Evolutionary conservation across 2,797 vertebrate species (phyloP).

Genomic region (Jordanella pulchra): DNA sequence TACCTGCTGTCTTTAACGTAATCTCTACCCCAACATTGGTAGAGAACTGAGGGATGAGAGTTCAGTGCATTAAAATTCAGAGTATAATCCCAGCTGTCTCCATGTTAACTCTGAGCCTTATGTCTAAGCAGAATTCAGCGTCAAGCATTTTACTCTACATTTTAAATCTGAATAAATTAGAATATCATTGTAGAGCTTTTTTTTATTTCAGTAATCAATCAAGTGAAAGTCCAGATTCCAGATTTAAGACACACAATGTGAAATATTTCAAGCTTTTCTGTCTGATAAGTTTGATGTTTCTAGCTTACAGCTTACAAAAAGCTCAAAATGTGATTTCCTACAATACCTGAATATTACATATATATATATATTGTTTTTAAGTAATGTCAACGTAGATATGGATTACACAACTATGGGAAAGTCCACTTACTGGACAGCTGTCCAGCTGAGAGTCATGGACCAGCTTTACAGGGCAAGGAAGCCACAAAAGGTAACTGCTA

Average conservation of each 20-base stretch:
- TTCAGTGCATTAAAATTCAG: slow-evolving; percentile 51
- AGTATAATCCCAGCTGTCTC: slow-evolving; percentile 35
- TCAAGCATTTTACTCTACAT: slow-evolving; percentile 45
- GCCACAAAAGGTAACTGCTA: neutral
- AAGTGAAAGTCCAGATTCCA: neutral
- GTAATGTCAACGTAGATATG: too few species aligned
- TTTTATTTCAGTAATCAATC: neutral
- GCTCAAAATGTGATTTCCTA: neutral
- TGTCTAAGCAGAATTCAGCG: slow-evolving; percentile 33
- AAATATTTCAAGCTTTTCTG: neutral
- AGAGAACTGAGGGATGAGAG: slow-evolving; percentile 50
- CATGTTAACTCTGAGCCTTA: slow-evolving; percentile 16
- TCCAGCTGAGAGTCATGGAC: neutral
- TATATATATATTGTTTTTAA: neutral
- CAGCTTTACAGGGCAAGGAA: neutral
- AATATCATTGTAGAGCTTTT: neutral
- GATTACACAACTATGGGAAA: neutral
- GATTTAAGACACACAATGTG: neutral
- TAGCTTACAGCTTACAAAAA: neutral
- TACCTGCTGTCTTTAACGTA: slow-evolving; percentile 47
- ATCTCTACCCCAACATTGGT: slow-evolving; percentile 49
- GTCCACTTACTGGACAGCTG: neutral
- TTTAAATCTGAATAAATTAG: slow-evolving; percentile 13
- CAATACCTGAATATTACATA: neutral
- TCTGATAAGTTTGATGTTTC: neutral